Percentiles rank a stretch among this genome's conserved stretches.
Conservation (phyloP, 2,113 vertebrate species). For the Cynoglossus semilaevis region DNA sequence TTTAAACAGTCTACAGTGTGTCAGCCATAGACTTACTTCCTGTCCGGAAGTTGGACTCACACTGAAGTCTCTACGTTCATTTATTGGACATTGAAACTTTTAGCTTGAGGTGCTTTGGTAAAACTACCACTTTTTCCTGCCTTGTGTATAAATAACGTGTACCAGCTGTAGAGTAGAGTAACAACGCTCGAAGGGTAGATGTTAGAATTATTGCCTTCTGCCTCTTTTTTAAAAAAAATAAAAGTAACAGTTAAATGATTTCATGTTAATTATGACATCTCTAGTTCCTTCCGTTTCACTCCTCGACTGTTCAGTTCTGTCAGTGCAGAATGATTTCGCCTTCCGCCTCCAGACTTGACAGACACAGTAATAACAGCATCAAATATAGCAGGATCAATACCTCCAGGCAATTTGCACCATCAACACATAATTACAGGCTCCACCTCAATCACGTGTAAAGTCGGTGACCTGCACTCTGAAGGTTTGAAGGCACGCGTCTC, state of each 20-base stretch:
- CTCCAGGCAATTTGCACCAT: conserved; percentile 36
- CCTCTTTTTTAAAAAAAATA: no score
- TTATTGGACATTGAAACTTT: no score
- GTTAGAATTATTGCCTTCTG: no score
- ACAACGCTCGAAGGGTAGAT: no score
- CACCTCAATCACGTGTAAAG: conserved; percentile 37
- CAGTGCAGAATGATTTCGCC: conserved; percentile 51
- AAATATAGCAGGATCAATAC: conserved; percentile 60
- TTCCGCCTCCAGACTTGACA: conserved; percentile 42
- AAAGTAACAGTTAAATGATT: conserved; percentile 35
- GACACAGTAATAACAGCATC: conserved; percentile 42
- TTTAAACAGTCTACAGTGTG: no score
- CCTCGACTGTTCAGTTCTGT: conserved; percentile 33
- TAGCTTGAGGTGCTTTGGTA: no score
- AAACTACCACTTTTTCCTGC: no score
- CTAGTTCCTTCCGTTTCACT: conserved; percentile 37
- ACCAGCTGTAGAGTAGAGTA: no score
- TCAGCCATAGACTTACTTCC: no score
- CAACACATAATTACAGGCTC: conserved; percentile 52
- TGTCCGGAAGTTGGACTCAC: no score
- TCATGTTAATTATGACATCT: conserved; percentile 34
- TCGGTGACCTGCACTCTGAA: conserved; percentile 20
- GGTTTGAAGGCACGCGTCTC: conserved; percentile 2
- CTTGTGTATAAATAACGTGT: no score
- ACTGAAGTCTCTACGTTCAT: no score